Conservation (phyloP, 2,888 invertebrate species). For the Eubasilissa splendida region DNA sequence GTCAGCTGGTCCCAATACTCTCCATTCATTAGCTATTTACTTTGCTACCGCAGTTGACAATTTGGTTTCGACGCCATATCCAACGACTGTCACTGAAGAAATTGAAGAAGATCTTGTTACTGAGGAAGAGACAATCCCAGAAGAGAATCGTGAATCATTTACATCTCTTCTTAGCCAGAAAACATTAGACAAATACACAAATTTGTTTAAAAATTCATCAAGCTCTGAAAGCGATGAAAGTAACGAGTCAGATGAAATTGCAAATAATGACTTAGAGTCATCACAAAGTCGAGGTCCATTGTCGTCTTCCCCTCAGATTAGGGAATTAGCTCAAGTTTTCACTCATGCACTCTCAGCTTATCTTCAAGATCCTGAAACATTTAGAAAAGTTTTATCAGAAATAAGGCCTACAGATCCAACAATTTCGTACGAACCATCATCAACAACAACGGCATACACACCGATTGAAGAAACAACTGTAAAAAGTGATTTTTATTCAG, state of each 20-base stretch:
- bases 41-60: constrained; percentile 82
- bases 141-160: constrained; percentile 70
- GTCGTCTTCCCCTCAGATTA: constrained; percentile 76
- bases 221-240: constrained; percentile 60
- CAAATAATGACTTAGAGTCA: constrained; percentile 71
- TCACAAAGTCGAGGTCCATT: constrained; percentile 78
- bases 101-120: constrained; percentile 60
- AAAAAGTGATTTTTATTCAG: constrained; percentile 74
- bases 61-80: constrained; percentile 65
- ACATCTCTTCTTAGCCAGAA: constrained; percentile 78
- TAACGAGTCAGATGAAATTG: constrained; percentile 66
- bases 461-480: constrained; percentile 42
- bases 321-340: constrained; percentile 88
- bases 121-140: constrained; percentile 61
- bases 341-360: constrained; percentile 88
- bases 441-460: not conserved
- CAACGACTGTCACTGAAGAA: constrained; percentile 62
- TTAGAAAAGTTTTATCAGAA: constrained; percentile 82
- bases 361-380: constrained; percentile 86
- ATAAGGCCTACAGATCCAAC: constrained; percentile 86
- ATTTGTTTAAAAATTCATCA: constrained; percentile 63
- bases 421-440: constrained; percentile 35
- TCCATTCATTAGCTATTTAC: constrained; percentile 85
- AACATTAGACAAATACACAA: constrained; percentile 77
- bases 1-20: constrained; percentile 83